Conservation (phyloP, 2,888 invertebrate genomes). For the Pseudococcus jackbeardsleyi region DNA sequence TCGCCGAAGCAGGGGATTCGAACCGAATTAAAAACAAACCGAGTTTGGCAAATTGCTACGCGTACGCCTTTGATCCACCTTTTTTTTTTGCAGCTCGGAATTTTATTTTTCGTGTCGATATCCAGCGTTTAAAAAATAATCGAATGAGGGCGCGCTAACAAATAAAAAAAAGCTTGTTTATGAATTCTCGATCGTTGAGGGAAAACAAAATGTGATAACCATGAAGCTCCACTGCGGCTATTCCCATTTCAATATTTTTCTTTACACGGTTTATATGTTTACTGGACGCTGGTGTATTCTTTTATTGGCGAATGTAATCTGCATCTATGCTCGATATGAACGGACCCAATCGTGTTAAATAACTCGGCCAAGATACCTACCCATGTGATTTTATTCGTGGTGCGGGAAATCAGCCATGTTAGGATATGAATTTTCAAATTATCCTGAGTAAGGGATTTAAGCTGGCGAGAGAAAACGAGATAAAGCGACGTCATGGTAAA, state of each 20-base stretch:
- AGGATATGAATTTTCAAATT: constrained; percentile 2
- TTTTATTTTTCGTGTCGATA: constrained; percentile 33
- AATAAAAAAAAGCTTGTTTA: constrained; percentile 43
- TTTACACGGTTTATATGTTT: constrained; percentile 25
- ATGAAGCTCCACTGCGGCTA: constrained; percentile 37
- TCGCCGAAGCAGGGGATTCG: background rate
- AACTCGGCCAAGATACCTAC: background rate
- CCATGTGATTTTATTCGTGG: background rate
- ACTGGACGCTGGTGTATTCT: constrained; percentile 54
- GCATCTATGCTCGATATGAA: background rate
- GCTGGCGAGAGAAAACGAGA: background rate
- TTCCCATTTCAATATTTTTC: constrained; percentile 52
- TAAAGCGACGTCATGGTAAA: background rate
- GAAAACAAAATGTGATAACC: constrained; percentile 15
- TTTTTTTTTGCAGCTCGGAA: background rate
- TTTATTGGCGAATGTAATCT: constrained; percentile 31
- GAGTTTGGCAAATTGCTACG: constrained; percentile 10
- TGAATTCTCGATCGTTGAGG: constrained; percentile 32
- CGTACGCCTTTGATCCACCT: background rate
- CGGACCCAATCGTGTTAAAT: constrained; percentile 13
- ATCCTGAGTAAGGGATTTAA: constrained; percentile 5
- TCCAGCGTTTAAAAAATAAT: background rate
- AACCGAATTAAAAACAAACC: constrained; percentile 19
- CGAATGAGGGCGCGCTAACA: background rate
- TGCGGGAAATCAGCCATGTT: background rate